Conservation (phyloP, 2,113 vertebrate genomes). For the Carollia perspicillata region DNA sequence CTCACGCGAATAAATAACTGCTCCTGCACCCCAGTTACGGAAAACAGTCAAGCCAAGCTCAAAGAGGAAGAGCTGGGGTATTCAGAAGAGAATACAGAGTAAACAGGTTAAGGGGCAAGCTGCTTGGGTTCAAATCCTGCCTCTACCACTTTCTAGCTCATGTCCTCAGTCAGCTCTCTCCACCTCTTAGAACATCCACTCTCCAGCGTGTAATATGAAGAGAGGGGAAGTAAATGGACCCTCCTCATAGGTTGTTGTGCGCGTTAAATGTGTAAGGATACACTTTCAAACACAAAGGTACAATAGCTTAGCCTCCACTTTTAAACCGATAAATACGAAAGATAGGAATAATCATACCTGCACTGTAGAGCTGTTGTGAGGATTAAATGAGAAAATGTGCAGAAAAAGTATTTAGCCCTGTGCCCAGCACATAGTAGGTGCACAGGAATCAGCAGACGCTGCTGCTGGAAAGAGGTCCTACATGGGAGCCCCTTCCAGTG, state of each 20-base stretch:
- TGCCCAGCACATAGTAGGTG: not conserved
- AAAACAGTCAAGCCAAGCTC: not conserved
- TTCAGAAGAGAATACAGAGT: not conserved
- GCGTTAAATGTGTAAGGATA: not conserved
- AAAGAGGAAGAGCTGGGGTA: not conserved
- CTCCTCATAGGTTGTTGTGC: not conserved
- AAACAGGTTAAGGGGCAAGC: not conserved
- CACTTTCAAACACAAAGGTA: conserved; percentile 18
- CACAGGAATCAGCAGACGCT: not conserved
- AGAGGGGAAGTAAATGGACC: not conserved
- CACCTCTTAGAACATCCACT: not conserved
- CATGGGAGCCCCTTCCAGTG: fast-evolving
- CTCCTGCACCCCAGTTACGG: not conserved
- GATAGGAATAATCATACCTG: not conserved
- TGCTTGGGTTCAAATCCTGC: not conserved
- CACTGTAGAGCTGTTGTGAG: not conserved
- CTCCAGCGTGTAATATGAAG: not conserved
- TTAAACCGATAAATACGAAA: not conserved
- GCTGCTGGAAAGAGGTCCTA: not conserved
- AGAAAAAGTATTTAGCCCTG: not conserved
- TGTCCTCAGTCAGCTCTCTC: not conserved
- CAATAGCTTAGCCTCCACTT: not conserved
- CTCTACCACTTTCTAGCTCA: not conserved
- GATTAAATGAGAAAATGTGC: not conserved
- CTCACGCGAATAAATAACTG: not conserved